Evolutionary conservation across 2,888 invertebrate genomes (phyloP).

Genomic region (Oscheius sp.): DNA sequence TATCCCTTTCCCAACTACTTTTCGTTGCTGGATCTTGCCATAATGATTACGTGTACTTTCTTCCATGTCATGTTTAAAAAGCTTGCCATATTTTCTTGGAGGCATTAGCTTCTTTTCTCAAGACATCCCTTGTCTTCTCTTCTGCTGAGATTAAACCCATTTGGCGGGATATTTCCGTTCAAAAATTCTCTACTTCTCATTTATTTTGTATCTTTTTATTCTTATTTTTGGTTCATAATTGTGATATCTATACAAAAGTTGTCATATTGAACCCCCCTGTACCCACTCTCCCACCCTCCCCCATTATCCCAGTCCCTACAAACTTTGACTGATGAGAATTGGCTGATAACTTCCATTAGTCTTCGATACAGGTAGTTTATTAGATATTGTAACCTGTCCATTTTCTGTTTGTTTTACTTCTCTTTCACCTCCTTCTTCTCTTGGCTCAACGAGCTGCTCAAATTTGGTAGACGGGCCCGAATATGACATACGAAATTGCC

Average conservation of each 20-base stretch:
- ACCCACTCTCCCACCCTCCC: not conserved
- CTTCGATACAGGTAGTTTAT: not conserved
- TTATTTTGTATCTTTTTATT: not conserved
- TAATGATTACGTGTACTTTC: slow-evolving; percentile 25
- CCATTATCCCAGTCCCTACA: no score
- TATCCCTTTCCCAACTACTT: not conserved
- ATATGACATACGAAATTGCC: no score
- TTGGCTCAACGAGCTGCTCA: no score
- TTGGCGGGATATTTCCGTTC: not conserved
- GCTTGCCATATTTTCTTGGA: slow-evolving; percentile 25
- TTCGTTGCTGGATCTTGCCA: slow-evolving; percentile 13
- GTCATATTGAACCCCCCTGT: slow-evolving; percentile 18
- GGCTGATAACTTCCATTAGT: not conserved
- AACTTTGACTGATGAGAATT: not conserved
- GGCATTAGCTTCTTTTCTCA: not conserved
- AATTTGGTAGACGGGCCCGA: no score
- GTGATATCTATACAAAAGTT: slow-evolving; percentile 33
- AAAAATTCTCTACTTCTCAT: not conserved
- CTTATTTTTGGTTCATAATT: slow-evolving; percentile 26
- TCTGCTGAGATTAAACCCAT: not conserved
- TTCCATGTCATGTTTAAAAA: slow-evolving; percentile 26
- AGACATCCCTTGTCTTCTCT: not conserved
- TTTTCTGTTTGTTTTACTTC: no score
- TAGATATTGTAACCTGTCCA: no score
- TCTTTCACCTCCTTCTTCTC: no score